Evolutionary conservation across 2,888 invertebrate species (phyloP), one percentile per base, ranked within the genome.

Genomic region (Mythimna albipuncta): DNA sequence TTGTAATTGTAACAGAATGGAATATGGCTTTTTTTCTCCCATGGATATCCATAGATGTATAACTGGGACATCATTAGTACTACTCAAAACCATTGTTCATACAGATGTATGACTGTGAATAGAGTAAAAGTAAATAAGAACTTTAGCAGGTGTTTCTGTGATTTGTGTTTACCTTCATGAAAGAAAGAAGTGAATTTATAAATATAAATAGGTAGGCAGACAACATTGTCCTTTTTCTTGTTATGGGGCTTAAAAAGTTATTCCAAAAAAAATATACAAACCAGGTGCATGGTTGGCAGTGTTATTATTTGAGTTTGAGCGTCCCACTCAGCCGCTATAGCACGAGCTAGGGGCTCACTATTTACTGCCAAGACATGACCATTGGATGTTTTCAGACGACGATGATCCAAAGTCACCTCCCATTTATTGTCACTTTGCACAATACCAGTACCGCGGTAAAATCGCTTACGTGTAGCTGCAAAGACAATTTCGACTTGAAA

Each of bases 321-420:
- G 87, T 98, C 98, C 99, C 99, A 99, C 97, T 99, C 99, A 44
- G 98, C 97, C 1, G 99, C 99, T 63, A 99, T 97, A 26, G 99
- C 99, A 76, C 99, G 96, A 2, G 99, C 99, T 66, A 99, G 95
- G 0, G 98, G 97, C 94, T 99, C 99, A 93, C 97, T 98, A 38
- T 97, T 97, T 0, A 99, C 97, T 77, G 97, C 94, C 84, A 99
- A 97, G 11, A 98, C 92, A 74, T 97, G 97, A 2, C 99, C 99
- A 86, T 97, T 97, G 0, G 99, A 99, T 4, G 99, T 99, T 94
- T 99, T 99, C 26, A 99, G 93, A 90, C 98, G 98, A 26, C 97
- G 96, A 89, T 98, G 98, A 92, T 99, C 99, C 82, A 99, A 94
- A 26, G 98, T 98, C 11, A 99, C 97, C 95, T 99, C 99, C 96